These are phyloP conservation scores for Saxidomus purpurata DNA, from an alignment of 1,140 invertebrate genomes.

Conservation along the genomic window DNA sequence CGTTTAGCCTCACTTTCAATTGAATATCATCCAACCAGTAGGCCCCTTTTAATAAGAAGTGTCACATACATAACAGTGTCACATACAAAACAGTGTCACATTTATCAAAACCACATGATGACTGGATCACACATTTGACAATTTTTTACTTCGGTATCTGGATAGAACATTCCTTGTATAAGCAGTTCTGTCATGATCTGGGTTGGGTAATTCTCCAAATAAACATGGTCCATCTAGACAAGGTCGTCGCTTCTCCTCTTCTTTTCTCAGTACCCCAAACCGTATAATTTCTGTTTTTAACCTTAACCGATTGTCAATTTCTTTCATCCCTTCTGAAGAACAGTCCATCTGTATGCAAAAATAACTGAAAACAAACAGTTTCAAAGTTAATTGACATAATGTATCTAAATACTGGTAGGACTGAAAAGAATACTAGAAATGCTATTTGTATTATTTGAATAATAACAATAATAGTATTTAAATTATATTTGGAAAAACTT, in stretches of 20 bases:
- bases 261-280: slow-evolving; percentile 29
- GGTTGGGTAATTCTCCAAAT: slow-evolving; percentile 67
- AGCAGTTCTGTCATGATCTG: slow-evolving; percentile 63
- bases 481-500: too few species aligned
- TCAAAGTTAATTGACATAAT: too few species aligned
- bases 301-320: slow-evolving; percentile 3
- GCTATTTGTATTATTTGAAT: too few species aligned
- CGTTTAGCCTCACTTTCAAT: too few species aligned
- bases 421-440: too few species aligned
- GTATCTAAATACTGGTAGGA: background rate
- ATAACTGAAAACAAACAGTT: slow-evolving; percentile 67
- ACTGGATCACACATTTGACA: slow-evolving; percentile 8
- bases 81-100: too few species aligned
- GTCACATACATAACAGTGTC: too few species aligned
- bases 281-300: slow-evolving; percentile 32
- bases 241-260: slow-evolving; percentile 25
- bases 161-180: slow-evolving; percentile 46
- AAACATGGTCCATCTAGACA: slow-evolving; percentile 57
- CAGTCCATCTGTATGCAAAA: slow-evolving; percentile 66
- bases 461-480: too few species aligned
- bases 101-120: background rate
- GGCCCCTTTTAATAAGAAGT: too few species aligned
- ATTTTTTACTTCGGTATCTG: background rate
- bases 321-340: background rate
- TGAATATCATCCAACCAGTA: too few species aligned